Conservation (phyloP, 1,140 invertebrate genomes). For the Procambarus virginalis region DNA sequence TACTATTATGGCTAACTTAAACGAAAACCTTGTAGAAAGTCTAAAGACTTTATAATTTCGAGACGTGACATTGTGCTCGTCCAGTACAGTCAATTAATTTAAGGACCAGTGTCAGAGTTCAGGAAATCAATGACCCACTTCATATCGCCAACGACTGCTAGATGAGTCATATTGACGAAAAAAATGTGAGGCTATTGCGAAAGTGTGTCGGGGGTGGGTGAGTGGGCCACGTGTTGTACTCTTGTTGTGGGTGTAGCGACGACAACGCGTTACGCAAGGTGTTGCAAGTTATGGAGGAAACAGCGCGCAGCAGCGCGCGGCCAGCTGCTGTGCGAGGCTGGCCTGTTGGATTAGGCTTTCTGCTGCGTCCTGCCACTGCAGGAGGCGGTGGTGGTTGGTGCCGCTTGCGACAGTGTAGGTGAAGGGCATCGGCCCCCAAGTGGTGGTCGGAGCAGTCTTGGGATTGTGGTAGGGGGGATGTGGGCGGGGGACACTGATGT, state of each 20-base stretch:
- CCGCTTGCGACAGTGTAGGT: neutral
- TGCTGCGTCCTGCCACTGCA: neutral
- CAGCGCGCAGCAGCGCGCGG: neutral
- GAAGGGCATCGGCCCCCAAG: neutral
- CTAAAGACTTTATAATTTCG: conserved; percentile 10
- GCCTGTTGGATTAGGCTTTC: neutral
- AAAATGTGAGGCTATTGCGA: conserved; percentile 9
- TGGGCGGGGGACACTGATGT: too few species aligned
- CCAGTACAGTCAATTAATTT: conserved; percentile 38
- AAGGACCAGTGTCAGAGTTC: conserved; percentile 27
- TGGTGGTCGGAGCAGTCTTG: neutral
- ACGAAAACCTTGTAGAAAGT: conserved; percentile 45
- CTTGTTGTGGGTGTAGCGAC: conserved; percentile 28
- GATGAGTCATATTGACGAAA: neutral
- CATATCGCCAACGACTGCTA: neutral
- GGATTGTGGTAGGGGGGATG: neutral
- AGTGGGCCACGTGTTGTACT: conserved; percentile 30
- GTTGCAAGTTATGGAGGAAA: conserved; percentile 13
- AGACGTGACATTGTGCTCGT: conserved; percentile 1
- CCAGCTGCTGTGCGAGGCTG: neutral
- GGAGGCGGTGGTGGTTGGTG: neutral
- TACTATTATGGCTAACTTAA: conserved; percentile 37
- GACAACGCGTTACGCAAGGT: conserved; percentile 26
- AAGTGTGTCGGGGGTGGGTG: conserved; percentile 16
- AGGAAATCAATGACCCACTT: conserved; percentile 30